Evolutionary conservation across 2,113 vertebrate genomes (phyloP).

Genomic region (Mesembrinibis cayennensis): DNA sequence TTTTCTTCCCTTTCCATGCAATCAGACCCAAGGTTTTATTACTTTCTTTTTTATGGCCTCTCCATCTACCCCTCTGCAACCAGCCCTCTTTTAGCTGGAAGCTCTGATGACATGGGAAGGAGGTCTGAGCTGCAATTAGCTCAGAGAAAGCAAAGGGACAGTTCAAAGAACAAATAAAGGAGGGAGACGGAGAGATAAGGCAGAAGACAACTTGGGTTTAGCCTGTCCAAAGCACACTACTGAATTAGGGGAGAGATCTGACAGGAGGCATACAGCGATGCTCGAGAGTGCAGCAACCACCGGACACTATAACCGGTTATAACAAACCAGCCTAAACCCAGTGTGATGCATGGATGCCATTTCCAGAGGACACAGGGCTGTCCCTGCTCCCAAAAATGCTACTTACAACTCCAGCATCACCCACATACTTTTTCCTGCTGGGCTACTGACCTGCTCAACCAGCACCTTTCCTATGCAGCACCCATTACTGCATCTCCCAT

Average conservation of each 20-base stretch:
- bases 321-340: background rate
- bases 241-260: too few relatives aligned
- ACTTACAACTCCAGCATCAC: background rate
- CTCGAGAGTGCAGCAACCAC: rapidly evolving
- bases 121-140: background rate
- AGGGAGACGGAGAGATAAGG: background rate
- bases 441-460: background rate
- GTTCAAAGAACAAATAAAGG: background rate
- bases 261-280: background rate
- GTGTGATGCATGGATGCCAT: rapidly evolving
- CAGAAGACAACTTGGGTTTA: background rate
- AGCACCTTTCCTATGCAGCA: rapidly evolving
- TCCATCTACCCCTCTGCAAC: background rate
- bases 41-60: background rate
- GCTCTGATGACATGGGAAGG: background rate
- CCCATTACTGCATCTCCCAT: background rate
- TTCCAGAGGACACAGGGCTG: background rate
- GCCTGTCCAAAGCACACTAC: too few relatives aligned
- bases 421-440: rapidly evolving
- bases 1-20: background rate
- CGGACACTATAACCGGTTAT: rapidly evolving
- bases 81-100: background rate
- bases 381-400: background rate
- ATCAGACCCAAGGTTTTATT: background rate
- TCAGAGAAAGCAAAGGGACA: background rate